These are phyloP conservation scores for Bovichtus diacanthus DNA, from an alignment of 2,797 vertebrate species.

Conservation along the genomic window DNA sequence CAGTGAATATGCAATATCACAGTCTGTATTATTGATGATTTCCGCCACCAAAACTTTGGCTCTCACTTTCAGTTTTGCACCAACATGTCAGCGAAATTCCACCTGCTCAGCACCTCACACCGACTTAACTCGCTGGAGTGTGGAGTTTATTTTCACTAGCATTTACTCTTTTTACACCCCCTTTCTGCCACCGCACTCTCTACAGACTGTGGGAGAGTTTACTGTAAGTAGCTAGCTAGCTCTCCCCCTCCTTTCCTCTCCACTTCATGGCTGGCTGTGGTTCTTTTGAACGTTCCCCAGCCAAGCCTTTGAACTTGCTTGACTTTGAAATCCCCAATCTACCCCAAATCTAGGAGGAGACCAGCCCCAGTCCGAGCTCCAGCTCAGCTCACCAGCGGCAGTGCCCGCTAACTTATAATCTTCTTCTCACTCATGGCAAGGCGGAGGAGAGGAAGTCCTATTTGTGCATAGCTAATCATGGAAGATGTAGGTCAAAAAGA, in stretches of 20 bases:
- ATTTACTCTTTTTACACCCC: neutral
- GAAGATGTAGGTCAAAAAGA: slow-evolving; percentile 50
- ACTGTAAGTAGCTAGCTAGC: slow-evolving; percentile 59
- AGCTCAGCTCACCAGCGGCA: slow-evolving; percentile 57
- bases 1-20: slow-evolving; percentile 18
- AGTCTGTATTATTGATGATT: slow-evolving; percentile 55
- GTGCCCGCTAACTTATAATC: slow-evolving; percentile 64
- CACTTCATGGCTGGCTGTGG: slow-evolving; percentile 65
- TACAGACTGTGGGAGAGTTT: slow-evolving; percentile 53
- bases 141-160: slow-evolving; percentile 41
- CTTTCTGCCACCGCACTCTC: slow-evolving; percentile 34
- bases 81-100: slow-evolving; percentile 40
- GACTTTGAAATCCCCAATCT: slow-evolving; percentile 76
- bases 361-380: slow-evolving; percentile 60
- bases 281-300: slow-evolving; percentile 79
- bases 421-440: slow-evolving; percentile 51
- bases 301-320: slow-evolving; percentile 82
- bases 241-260: slow-evolving; percentile 40
- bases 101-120: slow-evolving; percentile 48
- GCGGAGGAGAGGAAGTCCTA: slow-evolving; percentile 41
- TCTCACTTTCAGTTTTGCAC: slow-evolving; percentile 42
- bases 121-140: slow-evolving; percentile 17
- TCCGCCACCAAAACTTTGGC: slow-evolving; percentile 17
- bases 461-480: slow-evolving; percentile 46
- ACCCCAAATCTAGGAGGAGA: slow-evolving; percentile 68